A percentile compares a stretch with the other conserved stretches of the same genome.
phyloP scores from a whole-genome alignment of 2,888 invertebrate genomes.

The Torymus auratus region DNA sequence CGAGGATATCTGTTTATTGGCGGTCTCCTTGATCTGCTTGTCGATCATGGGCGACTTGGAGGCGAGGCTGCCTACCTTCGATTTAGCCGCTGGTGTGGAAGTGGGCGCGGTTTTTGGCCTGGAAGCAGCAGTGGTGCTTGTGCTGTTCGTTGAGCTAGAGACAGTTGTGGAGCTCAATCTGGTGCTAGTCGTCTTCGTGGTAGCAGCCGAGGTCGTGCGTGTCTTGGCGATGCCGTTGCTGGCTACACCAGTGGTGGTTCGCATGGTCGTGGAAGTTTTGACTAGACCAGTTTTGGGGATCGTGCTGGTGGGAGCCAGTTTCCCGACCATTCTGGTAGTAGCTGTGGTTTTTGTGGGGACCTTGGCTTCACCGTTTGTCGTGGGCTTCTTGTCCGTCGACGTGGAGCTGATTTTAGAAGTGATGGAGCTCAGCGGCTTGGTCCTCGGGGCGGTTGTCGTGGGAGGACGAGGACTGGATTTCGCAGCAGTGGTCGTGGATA shows the following conservation, averaged over 20 bases:
- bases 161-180: constrained; percentile 54
- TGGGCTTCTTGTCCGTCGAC: constrained; percentile 78
- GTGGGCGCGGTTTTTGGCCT: constrained; percentile 69
- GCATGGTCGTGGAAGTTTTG: constrained; percentile 61
- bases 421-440: constrained; percentile 50
- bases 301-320: constrained; percentile 42
- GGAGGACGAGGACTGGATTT: constrained; percentile 60
- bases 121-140: constrained; percentile 67
- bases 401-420: constrained; percentile 60
- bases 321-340: constrained; percentile 54
- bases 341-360: constrained; percentile 62
- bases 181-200: constrained; percentile 55
- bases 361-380: constrained; percentile 80
- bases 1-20: constrained; percentile 83
- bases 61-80: constrained; percentile 56
- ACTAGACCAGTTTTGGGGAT: constrained; percentile 61
- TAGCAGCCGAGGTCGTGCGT: constrained; percentile 57
- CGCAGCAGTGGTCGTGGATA: constrained; percentile 49
- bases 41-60: constrained; percentile 72
- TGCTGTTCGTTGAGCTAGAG: constrained; percentile 63
- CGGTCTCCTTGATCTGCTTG: constrained; percentile 84
- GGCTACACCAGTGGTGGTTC: constrained; percentile 66
- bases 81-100: constrained; percentile 53
- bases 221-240: constrained; percentile 61
- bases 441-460: constrained; percentile 48